phyloP scores from a whole-genome alignment of 2,113 vertebrate species.

The Daphoenositta chrysoptera region DNA sequence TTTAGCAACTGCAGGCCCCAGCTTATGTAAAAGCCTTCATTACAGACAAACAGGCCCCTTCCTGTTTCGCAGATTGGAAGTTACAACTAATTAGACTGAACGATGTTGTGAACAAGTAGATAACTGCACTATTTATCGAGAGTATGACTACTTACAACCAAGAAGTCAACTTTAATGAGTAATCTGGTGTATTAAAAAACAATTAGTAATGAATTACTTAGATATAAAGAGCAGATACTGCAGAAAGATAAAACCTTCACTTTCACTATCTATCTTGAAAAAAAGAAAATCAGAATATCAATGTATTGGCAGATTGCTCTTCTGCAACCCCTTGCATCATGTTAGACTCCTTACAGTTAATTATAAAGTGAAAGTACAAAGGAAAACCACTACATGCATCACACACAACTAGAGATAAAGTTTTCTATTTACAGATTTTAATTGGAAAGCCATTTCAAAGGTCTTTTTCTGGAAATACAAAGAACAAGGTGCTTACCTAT shows the following conservation, averaged over 20 bases:
- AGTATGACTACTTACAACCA: neutral
- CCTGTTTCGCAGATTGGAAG: neutral
- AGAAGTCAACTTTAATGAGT: neutral
- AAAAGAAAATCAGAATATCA: neutral
- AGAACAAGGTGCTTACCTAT: conserved; percentile 11
- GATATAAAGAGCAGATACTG: neutral
- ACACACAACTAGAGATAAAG: neutral
- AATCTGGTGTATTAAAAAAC: neutral
- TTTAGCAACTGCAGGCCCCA: neutral
- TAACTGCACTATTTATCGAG: neutral
- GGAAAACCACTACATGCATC: neutral
- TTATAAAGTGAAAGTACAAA: neutral
- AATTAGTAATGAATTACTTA: neutral
- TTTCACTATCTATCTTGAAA: neutral
- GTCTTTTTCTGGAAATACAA: neutral
- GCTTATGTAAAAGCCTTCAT: neutral
- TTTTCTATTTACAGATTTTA: neutral
- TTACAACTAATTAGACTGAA: neutral
- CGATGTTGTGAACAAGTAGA: neutral
- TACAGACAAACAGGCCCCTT: neutral
- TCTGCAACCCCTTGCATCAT: neutral
- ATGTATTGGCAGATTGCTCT: neutral
- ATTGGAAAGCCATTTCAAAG: neutral
- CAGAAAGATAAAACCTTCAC: neutral
- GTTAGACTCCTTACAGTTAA: neutral